Conservation (phyloP, 2,113 vertebrate genomes). For the Mirza zaza region DNA sequence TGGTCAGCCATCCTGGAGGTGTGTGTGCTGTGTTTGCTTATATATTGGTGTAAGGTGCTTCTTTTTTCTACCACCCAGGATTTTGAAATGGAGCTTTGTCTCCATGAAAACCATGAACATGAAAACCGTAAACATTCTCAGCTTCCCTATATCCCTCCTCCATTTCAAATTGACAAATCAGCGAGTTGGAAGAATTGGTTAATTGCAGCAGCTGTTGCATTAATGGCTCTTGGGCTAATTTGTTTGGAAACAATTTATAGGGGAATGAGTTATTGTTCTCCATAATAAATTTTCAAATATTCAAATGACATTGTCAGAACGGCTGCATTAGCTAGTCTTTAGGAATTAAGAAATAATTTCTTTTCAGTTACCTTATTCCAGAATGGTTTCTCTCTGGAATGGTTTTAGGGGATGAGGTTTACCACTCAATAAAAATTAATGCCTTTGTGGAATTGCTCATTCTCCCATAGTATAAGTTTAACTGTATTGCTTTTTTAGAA, state of each 20-base stretch:
- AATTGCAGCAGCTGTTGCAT: conserved; percentile 30
- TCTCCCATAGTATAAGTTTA: conserved; percentile 33
- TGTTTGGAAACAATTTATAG: conserved; percentile 51
- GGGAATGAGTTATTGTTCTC: background rate
- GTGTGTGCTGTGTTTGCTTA: background rate
- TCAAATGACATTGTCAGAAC: conserved; percentile 35
- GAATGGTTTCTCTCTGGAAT: conserved; percentile 40
- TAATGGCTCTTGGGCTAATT: conserved; percentile 55
- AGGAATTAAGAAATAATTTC: conserved; percentile 27
- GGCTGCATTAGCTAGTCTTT: conserved; percentile 51
- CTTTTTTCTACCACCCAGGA: background rate
- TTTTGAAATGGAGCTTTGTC: background rate
- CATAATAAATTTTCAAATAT: conserved; percentile 65
- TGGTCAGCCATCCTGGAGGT: background rate
- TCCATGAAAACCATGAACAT: too few species aligned
- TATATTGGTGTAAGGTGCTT: accelerated
- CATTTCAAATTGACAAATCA: background rate
- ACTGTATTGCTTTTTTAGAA: conserved; percentile 61
- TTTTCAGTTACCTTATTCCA: conserved; percentile 26
- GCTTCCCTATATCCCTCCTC: background rate
- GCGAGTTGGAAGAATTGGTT: conserved; percentile 44
- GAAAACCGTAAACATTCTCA: background rate
- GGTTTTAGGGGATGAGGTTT: background rate
- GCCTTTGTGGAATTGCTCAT: conserved; percentile 39
- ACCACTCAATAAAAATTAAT: conserved; percentile 6